Conservation (phyloP, 2,888 invertebrate species). For the Mamestra brassicae region DNA sequence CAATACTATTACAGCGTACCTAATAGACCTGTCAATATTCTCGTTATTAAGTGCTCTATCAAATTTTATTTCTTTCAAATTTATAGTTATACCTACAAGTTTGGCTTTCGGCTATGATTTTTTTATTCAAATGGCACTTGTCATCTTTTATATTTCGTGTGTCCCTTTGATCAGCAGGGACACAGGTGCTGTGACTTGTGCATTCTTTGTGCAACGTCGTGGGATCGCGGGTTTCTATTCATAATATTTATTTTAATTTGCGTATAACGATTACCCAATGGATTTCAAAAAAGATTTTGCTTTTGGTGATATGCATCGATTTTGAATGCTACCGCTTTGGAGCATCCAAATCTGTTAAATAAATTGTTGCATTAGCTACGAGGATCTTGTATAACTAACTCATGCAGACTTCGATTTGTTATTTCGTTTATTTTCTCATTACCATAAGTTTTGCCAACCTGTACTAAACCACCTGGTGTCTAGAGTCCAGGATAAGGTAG, state of each 20-base stretch:
- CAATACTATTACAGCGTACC: slow-evolving; percentile 10
- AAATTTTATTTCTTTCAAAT: slow-evolving; percentile 49
- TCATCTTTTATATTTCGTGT: slow-evolving; percentile 57
- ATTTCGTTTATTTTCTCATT: too few species aligned
- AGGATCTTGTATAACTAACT: neutral
- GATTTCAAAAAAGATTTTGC: slow-evolving; percentile 27
- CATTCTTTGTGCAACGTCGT: slow-evolving; percentile 81
- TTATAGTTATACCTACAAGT: slow-evolving; percentile 1
- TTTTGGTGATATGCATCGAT: slow-evolving; percentile 7
- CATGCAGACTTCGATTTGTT: neutral
- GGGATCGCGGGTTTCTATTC: slow-evolving; percentile 68
- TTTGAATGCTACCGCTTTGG: slow-evolving; percentile 3
- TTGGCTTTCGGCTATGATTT: slow-evolving; percentile 27
- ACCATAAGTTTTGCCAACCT: slow-evolving; percentile 1
- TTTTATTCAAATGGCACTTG: slow-evolving; percentile 60
- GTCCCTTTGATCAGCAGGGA: slow-evolving; percentile 64
- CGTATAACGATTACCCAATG: slow-evolving; percentile 47
- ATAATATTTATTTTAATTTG: slow-evolving; percentile 70
- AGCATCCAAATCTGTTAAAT: neutral
- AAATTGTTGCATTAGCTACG: neutral
- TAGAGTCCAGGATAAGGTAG: slow-evolving; percentile 48
- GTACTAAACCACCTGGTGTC: slow-evolving; percentile 34
- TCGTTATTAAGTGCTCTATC: slow-evolving; percentile 46
- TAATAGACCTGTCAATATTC: slow-evolving; percentile 46
- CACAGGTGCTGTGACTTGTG: slow-evolving; percentile 88